These are phyloP conservation scores for Numida meleagris DNA, from an alignment of 2,113 vertebrate genomes.

Conservation along the genomic window DNA sequence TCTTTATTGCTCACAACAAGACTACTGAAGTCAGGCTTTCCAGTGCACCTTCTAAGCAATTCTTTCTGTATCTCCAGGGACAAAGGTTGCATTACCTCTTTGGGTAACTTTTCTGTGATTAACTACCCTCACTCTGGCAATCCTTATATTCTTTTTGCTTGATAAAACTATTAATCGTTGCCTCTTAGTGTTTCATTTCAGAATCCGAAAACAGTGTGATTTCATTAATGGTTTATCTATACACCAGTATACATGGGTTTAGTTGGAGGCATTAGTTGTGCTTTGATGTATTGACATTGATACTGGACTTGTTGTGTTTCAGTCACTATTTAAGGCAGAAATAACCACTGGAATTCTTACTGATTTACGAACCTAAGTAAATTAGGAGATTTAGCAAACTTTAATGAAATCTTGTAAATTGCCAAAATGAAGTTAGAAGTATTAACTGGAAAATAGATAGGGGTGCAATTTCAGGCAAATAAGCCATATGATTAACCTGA, in stretches of 20 bases:
- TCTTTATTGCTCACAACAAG: neutral
- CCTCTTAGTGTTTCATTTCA: neutral
- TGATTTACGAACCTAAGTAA: neutral
- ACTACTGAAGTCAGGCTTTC: neutral
- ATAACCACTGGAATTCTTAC: neutral
- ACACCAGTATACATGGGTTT: neutral
- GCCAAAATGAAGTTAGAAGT: neutral
- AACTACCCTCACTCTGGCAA: neutral
- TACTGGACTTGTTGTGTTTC: neutral
- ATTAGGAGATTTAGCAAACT: neutral
- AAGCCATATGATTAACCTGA: neutral
- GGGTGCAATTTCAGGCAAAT: neutral
- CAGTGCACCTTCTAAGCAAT: neutral
- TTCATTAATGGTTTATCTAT: neutral
- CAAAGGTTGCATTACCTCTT: neutral
- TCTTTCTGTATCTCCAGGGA: neutral
- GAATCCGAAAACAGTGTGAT: neutral
- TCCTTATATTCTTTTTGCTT: neutral
- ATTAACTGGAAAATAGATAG: neutral
- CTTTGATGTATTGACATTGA: neutral
- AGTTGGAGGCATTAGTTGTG: neutral
- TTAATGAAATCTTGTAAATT: neutral
- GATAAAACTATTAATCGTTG: neutral
- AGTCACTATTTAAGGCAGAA: neutral
- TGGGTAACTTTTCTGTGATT: neutral